phyloP scores from a whole-genome alignment of 2,113 vertebrate species.

The Serilophus lunatus region DNA sequence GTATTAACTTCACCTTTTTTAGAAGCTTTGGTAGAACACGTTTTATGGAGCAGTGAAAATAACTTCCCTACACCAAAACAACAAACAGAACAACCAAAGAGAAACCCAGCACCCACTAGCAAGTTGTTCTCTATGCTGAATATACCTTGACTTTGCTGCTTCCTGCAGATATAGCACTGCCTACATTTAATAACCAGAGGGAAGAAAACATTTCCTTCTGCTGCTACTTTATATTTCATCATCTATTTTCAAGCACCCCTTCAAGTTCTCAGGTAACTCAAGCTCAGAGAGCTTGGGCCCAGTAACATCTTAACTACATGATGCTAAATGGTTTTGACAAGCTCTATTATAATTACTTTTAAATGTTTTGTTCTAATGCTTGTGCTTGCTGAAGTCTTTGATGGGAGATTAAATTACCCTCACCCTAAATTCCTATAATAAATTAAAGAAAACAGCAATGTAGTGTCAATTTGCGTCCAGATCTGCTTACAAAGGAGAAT shows the following conservation, averaged over 20 bases:
- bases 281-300: neutral
- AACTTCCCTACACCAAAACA: neutral
- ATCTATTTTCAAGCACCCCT: neutral
- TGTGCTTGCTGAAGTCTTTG: constrained; percentile 37
- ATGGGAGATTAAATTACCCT: constrained; percentile 54
- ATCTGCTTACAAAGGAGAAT: constrained; percentile 55
- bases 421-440: constrained; percentile 27
- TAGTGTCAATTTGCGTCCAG: constrained; percentile 39
- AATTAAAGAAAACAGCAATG: constrained; percentile 48
- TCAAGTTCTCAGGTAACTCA: neutral
- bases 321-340: constrained; percentile 20
- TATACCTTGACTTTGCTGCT: neutral
- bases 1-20: neutral
- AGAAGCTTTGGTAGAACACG: neutral
- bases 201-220: neutral
- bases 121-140: neutral
- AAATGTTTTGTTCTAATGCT: constrained; percentile 33
- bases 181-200: neutral
- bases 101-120: neutral
- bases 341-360: constrained; percentile 40
- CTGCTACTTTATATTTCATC: neutral
- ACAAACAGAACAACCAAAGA: neutral
- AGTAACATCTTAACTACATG: neutral
- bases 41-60: neutral
- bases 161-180: neutral